Evolutionary conservation across 2,113 vertebrate genomes (phyloP).

Genomic region (Anolis sagrei): DNA sequence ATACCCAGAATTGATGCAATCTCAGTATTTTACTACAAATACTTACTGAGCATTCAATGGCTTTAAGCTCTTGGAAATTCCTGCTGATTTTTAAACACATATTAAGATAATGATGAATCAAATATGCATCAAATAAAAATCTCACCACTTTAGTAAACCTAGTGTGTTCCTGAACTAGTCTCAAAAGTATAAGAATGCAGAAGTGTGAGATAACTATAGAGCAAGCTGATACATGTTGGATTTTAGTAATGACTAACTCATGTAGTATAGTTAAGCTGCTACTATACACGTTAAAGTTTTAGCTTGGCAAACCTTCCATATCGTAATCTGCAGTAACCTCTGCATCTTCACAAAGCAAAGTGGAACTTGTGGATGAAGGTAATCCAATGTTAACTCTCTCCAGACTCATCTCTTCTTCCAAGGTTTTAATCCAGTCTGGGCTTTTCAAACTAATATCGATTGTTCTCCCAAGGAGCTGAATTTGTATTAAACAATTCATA

Average conservation of each 20-base stretch:
- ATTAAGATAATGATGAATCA: neutral
- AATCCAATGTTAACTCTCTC: conserved; percentile 89
- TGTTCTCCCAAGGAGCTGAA: conserved; percentile 86
- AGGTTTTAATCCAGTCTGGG: conserved; percentile 91
- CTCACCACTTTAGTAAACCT: neutral
- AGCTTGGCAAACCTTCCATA: conserved; percentile 89
- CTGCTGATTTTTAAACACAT: neutral
- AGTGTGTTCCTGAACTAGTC: neutral
- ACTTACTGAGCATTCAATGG: neutral
- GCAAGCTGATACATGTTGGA: neutral
- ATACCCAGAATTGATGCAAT: neutral
- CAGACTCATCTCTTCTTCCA: conserved; percentile 96
- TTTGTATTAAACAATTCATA: conserved; percentile 15
- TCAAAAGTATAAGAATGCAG: neutral
- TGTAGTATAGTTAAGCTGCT: neutral
- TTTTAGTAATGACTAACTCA: neutral
- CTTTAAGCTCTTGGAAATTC: neutral
- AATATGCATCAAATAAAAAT: neutral
- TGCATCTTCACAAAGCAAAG: conserved; percentile 92
- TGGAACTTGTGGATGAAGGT: conserved; percentile 92
- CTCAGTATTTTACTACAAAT: neutral
- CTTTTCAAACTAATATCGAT: conserved; percentile 92
- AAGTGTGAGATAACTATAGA: neutral
- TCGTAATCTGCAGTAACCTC: conserved; percentile 92
- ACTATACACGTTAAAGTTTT: conserved; percentile 7